These are phyloP conservation scores for Oscheius sp. DNA, from an alignment of 2,888 invertebrate species.

Conservation along the genomic window DNA sequence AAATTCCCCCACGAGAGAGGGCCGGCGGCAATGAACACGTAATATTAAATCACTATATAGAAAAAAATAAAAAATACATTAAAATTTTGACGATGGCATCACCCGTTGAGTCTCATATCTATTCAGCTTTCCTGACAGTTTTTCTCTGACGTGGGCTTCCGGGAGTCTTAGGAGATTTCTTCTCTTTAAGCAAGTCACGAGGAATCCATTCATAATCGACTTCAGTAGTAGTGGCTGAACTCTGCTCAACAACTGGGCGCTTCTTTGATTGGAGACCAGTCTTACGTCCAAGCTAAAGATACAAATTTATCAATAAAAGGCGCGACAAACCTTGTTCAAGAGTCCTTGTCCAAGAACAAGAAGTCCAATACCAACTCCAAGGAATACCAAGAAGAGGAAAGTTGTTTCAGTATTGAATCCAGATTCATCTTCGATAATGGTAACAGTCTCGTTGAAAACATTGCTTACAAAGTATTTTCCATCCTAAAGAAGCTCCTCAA, in stretches of 20 bases:
- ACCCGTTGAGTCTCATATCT: slow-evolving; percentile 30
- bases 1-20: background rate
- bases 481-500: slow-evolving; percentile 75
- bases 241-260: slow-evolving; percentile 80
- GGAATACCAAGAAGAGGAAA: slow-evolving; percentile 94
- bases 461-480: slow-evolving; percentile 84
- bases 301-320: background rate
- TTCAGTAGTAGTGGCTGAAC: slow-evolving; percentile 84
- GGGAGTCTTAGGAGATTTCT: slow-evolving; percentile 61
- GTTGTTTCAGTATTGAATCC: slow-evolving; percentile 98
- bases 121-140: slow-evolving; percentile 62
- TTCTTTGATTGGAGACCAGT: slow-evolving; percentile 62
- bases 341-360: slow-evolving; percentile 67
- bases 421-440: slow-evolving; percentile 93
- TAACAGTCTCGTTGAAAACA: slow-evolving; percentile 96
- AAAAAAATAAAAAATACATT: background rate
- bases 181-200: slow-evolving; percentile 78
- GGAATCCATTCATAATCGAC: slow-evolving; percentile 99
- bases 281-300: slow-evolving; percentile 67
- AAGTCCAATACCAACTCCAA: slow-evolving; percentile 87
- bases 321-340: slow-evolving; percentile 68
- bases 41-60: slow-evolving; percentile 22
- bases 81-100: background rate
- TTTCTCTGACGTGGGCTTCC: slow-evolving; percentile 63
- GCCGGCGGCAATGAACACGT: slow-evolving; percentile 14